phyloP scores from a whole-genome alignment of 2,797 vertebrate species.

The Lutjanus campechanus region DNA sequence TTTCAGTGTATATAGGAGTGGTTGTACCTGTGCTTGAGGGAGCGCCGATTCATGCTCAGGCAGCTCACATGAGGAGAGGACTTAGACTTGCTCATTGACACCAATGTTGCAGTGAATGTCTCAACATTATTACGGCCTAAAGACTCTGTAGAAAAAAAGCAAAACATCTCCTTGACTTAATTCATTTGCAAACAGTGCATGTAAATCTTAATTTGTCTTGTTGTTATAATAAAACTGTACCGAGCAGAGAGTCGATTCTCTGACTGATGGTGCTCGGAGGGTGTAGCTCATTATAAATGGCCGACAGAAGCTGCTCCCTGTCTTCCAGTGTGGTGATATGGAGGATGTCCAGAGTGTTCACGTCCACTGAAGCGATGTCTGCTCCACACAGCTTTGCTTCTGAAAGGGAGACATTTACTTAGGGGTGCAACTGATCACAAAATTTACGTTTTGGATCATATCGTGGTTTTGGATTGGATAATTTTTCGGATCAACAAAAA shows the following conservation, averaged over 20 bases:
- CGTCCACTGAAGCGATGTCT: conserved; percentile 82
- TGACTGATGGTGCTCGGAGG: conserved; percentile 76
- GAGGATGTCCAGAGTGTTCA: conserved; percentile 78
- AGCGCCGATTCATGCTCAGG: conserved; percentile 61
- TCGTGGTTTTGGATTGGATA: too few relatives aligned
- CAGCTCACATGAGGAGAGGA: conserved; percentile 76
- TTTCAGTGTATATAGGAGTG: neutral
- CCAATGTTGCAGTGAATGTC: conserved; percentile 68
- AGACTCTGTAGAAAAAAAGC: conserved; percentile 48
- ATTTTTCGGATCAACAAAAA: too few relatives aligned
- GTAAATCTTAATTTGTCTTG: neutral
- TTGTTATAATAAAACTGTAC: conserved; percentile 53
- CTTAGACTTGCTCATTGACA: conserved; percentile 73
- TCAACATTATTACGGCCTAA: conserved; percentile 69
- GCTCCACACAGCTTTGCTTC: conserved; percentile 81
- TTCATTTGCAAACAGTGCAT: neutral
- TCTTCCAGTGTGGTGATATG: conserved; percentile 80
- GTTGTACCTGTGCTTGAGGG: conserved; percentile 76
- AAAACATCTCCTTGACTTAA: neutral
- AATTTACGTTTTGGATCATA: too few relatives aligned
- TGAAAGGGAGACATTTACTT: conserved; percentile 59
- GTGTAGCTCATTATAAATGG: conserved; percentile 84
- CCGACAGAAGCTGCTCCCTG: conserved; percentile 82
- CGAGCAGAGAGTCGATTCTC: conserved; percentile 78
- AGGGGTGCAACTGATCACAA: too few relatives aligned